Percentiles rank a stretch among this genome's conserved stretches.
Evolutionary conservation across 1,140 invertebrate genomes (phyloP).

Genomic region (Druon quercuslanigerum): DNA sequence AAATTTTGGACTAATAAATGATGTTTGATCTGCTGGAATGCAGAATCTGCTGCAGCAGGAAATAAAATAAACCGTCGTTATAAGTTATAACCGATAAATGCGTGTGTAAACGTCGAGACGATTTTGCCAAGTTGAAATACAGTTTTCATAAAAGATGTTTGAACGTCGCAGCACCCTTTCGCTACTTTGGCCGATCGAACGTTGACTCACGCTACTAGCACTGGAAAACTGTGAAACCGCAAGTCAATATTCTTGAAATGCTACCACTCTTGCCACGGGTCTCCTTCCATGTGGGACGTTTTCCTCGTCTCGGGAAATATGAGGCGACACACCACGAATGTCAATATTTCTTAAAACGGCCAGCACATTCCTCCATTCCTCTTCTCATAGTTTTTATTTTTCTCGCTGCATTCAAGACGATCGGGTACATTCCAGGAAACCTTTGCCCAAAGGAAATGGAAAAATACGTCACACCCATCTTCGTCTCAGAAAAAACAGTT

Average conservation of each 20-base stretch:
- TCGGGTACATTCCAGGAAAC: neutral
- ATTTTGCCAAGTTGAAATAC: conserved; percentile 11
- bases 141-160: conserved; percentile 24
- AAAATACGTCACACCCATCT: neutral
- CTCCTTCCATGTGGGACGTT: neutral
- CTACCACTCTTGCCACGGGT: neutral
- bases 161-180: conserved; percentile 3
- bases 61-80: neutral
- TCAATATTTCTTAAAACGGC: conserved; percentile 20
- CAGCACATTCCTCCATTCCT: conserved; percentile 7
- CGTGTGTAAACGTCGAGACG: conserved; percentile 15
- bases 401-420: neutral
- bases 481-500: neutral
- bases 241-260: conserved; percentile 25
- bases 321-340: conserved; percentile 11
- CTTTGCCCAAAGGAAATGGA: neutral
- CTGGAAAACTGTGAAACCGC: neutral
- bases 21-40: too few relatives aligned
- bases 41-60: too few relatives aligned
- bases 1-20: too few relatives aligned
- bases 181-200: conserved; percentile 26
- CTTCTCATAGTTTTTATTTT: neutral
- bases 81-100: neutral
- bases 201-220: conserved; percentile 8
- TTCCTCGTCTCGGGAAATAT: conserved; percentile 1